These are phyloP conservation scores for Agelastica alni DNA, from an alignment of 2,888 invertebrate genomes.

Conservation along the genomic window DNA sequence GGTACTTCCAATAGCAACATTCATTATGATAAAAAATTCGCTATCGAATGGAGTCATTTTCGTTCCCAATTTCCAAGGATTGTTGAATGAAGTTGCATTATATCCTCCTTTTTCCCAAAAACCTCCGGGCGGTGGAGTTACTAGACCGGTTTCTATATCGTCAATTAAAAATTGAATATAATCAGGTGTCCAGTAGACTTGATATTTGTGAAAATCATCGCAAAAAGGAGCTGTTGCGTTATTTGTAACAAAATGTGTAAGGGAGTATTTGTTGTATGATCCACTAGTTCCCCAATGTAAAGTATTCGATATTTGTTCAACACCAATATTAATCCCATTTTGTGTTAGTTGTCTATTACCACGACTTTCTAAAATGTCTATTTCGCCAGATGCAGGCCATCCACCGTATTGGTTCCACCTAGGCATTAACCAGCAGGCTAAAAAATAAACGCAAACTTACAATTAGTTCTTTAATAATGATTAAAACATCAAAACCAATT, in stretches of 20 bases:
- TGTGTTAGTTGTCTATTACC: constrained; percentile 60
- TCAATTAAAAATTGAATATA: constrained; percentile 61
- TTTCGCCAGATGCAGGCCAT: constrained; percentile 76
- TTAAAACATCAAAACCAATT: too few species aligned
- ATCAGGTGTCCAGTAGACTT: constrained; percentile 68
- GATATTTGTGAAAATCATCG: constrained; percentile 66
- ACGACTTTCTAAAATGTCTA: constrained; percentile 70
- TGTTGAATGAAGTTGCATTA: constrained; percentile 56
- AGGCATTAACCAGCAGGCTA: constrained; percentile 75
- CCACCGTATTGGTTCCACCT: constrained; percentile 65
- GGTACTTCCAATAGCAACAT: constrained; percentile 62
- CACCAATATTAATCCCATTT: constrained; percentile 57
- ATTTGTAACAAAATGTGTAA: constrained; percentile 58
- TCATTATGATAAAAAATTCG: constrained; percentile 68
- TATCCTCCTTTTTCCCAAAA: constrained; percentile 71
- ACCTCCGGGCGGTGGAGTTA: constrained; percentile 61
- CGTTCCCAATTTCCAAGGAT: constrained; percentile 60
- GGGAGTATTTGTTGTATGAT: constrained; percentile 55
- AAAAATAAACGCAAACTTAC: constrained; percentile 23
- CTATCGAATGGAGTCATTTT: constrained; percentile 72
- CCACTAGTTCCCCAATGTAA: constrained; percentile 70
- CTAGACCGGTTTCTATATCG: constrained; percentile 59
- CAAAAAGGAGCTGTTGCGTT: constrained; percentile 59
- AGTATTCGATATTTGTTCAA: constrained; percentile 63
- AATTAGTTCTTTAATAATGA: background rate